phyloP scores from a whole-genome alignment of 2,888 invertebrate species.

The Fragum sueziense region DNA sequence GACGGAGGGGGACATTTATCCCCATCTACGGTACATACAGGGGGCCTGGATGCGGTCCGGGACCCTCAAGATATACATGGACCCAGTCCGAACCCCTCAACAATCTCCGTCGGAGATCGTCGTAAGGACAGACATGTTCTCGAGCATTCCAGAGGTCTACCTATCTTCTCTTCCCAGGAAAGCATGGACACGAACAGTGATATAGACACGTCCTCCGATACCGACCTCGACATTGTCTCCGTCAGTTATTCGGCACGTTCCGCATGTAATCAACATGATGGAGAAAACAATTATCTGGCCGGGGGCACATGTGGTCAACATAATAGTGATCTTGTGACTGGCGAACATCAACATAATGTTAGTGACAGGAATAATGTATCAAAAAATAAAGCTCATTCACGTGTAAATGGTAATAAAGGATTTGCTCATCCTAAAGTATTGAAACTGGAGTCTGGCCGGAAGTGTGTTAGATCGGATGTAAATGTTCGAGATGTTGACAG shows the following conservation, averaged over 20 bases:
- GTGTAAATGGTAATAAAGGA: conserved; percentile 27
- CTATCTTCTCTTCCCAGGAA: conserved; percentile 53
- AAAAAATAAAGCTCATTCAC: conserved; percentile 2
- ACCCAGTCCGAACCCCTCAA: conserved; percentile 37
- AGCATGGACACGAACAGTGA: conserved; percentile 61
- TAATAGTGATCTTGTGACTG: neutral
- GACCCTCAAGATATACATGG: neutral
- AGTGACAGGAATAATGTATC: neutral
- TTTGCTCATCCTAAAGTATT: conserved; percentile 56
- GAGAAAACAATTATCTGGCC: too few relatives aligned
- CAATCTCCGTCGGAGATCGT: conserved; percentile 21
- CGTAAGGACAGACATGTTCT: neutral
- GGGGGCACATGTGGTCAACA: neutral
- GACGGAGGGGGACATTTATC: neutral
- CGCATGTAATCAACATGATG: too few relatives aligned
- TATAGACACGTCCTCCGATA: conserved; percentile 45
- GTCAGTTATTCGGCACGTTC: too few relatives aligned
- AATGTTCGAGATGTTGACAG: neutral
- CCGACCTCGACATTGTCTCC: conserved; percentile 51
- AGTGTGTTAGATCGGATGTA: conserved; percentile 11
- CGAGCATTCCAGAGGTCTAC: conserved; percentile 42
- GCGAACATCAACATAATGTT: neutral
- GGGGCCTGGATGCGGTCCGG: neutral
- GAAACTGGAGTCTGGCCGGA: conserved; percentile 48
- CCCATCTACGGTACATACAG: neutral